phyloP scores from a whole-genome alignment of 2,888 invertebrate genomes.

The Tetanocera ferruginea region DNA sequence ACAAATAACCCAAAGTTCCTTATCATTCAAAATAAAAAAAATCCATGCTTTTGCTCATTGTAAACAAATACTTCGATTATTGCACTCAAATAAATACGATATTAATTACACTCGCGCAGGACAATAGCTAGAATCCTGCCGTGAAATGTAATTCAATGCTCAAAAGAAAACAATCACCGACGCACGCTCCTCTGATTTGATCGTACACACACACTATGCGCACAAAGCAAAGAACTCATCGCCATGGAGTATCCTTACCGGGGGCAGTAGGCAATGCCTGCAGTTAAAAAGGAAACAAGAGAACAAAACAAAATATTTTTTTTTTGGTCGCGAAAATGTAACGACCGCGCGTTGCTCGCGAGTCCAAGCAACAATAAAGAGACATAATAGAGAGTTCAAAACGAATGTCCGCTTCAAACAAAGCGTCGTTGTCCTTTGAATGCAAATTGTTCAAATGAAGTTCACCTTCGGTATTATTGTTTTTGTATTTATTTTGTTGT shows the following conservation, averaged over 20 bases:
- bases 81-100: neutral
- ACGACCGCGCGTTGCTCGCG: neutral
- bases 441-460: constrained; percentile 1
- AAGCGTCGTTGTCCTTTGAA: constrained; percentile 14
- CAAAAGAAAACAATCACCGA: neutral
- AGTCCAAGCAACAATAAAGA: neutral
- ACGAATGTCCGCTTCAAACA: constrained; percentile 10
- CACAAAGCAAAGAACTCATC: neutral
- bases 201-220: neutral
- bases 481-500: neutral
- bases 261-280: neutral
- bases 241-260: neutral
- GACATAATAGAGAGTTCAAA: neutral
- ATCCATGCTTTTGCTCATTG: neutral
- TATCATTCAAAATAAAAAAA: neutral
- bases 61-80: neutral
- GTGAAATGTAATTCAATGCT: neutral
- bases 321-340: neutral
- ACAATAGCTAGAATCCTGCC: neutral
- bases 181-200: neutral
- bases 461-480: neutral
- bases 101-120: constrained; percentile 15
- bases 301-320: neutral
- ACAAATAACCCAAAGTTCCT: neutral
- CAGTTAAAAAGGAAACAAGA: neutral